Percentiles rank a stretch among this genome's conserved stretches.
Evolutionary conservation across 1,140 invertebrate species (phyloP).

Genomic region (Hyles vespertilio): DNA sequence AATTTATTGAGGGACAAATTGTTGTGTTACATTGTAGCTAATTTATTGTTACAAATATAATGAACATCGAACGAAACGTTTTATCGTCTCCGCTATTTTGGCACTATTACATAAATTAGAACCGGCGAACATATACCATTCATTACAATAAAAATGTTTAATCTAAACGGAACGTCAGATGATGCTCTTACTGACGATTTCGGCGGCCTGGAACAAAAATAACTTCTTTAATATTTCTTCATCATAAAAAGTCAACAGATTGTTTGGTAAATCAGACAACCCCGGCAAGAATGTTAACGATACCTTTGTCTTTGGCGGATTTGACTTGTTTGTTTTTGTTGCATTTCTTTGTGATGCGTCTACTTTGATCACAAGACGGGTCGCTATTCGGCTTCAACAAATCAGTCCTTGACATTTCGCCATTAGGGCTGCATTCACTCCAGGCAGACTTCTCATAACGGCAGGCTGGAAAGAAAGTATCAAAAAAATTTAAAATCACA

Average conservation of each 20-base stretch:
- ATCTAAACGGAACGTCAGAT: slow-evolving; percentile 31
- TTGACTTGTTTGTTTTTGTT: slow-evolving; percentile 81
- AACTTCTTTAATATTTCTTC: background rate
- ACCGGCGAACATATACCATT: slow-evolving; percentile 41
- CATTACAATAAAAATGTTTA: slow-evolving; percentile 37
- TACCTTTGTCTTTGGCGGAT: slow-evolving; percentile 77
- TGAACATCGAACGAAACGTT: slow-evolving; percentile 32
- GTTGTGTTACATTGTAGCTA: slow-evolving; percentile 46
- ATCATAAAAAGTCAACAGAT: too few species aligned
- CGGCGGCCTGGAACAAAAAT: slow-evolving; percentile 57
- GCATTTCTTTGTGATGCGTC: slow-evolving; percentile 84
- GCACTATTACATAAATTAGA: slow-evolving; percentile 61
- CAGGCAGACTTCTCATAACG: slow-evolving; percentile 86
- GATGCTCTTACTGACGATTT: slow-evolving; percentile 59
- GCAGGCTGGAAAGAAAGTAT: slow-evolving; percentile 75
- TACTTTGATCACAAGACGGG: slow-evolving; percentile 82
- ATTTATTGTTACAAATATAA: slow-evolving; percentile 32
- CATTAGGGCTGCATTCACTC: slow-evolving; percentile 82
- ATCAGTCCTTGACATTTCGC: slow-evolving; percentile 83
- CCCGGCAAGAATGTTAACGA: background rate
- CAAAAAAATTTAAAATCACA: too few species aligned
- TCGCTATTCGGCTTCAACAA: slow-evolving; percentile 85
- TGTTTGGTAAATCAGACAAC: too few species aligned
- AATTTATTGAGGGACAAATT: slow-evolving; percentile 44
- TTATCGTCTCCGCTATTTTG: slow-evolving; percentile 44